Percentiles rank a stretch among this genome's conserved stretches.
phyloP scores from a whole-genome alignment of 2,888 invertebrate species.

The Drosophila subsilvestris region DNA sequence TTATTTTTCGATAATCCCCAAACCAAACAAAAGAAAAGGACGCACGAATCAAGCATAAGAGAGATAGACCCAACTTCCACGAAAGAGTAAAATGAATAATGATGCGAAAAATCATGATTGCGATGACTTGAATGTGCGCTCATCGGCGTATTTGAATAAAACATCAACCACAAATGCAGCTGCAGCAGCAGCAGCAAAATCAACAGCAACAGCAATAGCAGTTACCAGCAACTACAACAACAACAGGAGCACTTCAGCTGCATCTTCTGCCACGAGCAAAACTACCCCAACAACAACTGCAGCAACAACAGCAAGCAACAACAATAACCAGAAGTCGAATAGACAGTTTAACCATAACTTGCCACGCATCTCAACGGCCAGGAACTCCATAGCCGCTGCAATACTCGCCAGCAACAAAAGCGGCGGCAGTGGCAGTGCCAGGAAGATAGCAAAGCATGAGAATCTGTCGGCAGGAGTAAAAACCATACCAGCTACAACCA shows the following conservation, averaged over 20 bases:
- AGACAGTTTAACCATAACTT: constrained; percentile 64
- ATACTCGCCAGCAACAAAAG: constrained; percentile 64
- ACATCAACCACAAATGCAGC: constrained; percentile 51
- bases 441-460: constrained; percentile 58
- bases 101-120: constrained; percentile 83
- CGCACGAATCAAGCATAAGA: constrained; percentile 66
- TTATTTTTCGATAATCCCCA: constrained; percentile 19
- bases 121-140: constrained; percentile 81
- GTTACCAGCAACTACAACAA: constrained; percentile 41
- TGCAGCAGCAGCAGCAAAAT: constrained; percentile 30
- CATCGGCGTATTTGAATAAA: constrained; percentile 67
- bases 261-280: constrained; percentile 21
- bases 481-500: constrained; percentile 35
- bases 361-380: constrained; percentile 63
- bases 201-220: constrained; percentile 20
- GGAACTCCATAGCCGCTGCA: constrained; percentile 67
- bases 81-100: constrained; percentile 80
- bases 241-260: constrained; percentile 21
- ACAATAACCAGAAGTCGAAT: constrained; percentile 57
- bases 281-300: constrained; percentile 42
- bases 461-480: constrained; percentile 52
- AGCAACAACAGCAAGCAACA: constrained; percentile 47
- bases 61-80: constrained; percentile 44
- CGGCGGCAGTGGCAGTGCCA: constrained; percentile 35
- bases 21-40: constrained; percentile 50